These are phyloP conservation scores for Drosophila birchii DNA, from an alignment of 2,888 invertebrate species.

Conservation along the genomic window DNA sequence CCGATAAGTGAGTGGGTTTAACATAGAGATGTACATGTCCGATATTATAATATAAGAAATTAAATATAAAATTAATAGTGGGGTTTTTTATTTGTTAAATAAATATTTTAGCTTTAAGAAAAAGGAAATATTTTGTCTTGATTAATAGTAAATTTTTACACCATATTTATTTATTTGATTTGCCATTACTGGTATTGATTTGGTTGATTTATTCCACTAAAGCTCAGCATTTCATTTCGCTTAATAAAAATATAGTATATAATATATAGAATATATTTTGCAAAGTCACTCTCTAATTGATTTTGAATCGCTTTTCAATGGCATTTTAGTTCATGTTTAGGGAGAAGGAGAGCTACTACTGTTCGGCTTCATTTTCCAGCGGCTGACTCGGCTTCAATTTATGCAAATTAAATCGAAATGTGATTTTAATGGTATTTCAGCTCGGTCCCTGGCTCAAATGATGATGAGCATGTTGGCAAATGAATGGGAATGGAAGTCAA, in stretches of 20 bases:
- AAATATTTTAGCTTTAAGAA: too few relatives aligned
- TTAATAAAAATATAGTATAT: conserved; percentile 5
- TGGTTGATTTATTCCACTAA: conserved; percentile 23
- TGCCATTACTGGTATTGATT: conserved; percentile 11
- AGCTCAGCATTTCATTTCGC: conserved; percentile 17
- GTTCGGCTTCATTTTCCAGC: conserved; percentile 23
- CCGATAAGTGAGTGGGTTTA: neutral
- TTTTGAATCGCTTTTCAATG: conserved; percentile 67
- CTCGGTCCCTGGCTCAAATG: conserved; percentile 33
- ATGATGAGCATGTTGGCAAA: conserved; percentile 39
- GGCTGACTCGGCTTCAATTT: conserved; percentile 53
- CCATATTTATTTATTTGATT: neutral
- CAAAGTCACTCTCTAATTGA: conserved; percentile 66
- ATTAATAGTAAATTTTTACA: neutral
- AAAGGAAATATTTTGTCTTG: too few relatives aligned
- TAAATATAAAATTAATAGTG: too few relatives aligned
- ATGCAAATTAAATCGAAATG: conserved; percentile 70
- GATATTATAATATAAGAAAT: too few relatives aligned
- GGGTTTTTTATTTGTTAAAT: too few relatives aligned
- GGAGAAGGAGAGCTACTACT: conserved; percentile 1
- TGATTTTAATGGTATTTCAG: conserved; percentile 67
- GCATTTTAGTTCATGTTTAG: conserved; percentile 33
- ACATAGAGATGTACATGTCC: neutral
- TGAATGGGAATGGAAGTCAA: conserved; percentile 34
- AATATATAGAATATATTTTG: conserved; percentile 33